Percentiles rank a stretch among this genome's conserved stretches.
phyloP scores from a whole-genome alignment of 2,797 vertebrate species.

The Podarcis siculus region DNA sequence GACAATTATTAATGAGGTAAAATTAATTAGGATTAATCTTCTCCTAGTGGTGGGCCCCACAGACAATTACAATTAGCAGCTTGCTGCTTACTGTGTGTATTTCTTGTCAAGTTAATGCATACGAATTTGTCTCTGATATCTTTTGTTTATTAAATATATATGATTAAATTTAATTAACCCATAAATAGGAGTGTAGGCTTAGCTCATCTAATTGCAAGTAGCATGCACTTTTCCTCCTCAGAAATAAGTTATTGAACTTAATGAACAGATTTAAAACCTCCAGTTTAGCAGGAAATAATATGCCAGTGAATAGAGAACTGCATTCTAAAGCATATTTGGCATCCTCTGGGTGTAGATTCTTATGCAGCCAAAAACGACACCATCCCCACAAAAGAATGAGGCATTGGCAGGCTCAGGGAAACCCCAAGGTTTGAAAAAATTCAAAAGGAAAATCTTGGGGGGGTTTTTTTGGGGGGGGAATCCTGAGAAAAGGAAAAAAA shows the following conservation, averaged over 20 bases:
- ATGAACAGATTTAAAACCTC: slow-evolving; percentile 17
- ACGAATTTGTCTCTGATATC: slow-evolving; percentile 24
- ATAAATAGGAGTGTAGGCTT: slow-evolving; percentile 1
- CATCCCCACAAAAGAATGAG: not conserved
- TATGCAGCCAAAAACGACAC: not conserved
- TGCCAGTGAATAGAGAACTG: not conserved
- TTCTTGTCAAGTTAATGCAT: slow-evolving; percentile 14
- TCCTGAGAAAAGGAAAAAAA: too few relatives aligned
- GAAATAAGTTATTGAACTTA: slow-evolving; percentile 13
- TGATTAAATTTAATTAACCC: slow-evolving; percentile 33
- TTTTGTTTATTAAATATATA: slow-evolving; percentile 43
- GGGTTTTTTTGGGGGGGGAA: too few relatives aligned
- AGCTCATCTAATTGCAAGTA: slow-evolving; percentile 13
- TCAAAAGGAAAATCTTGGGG: too few relatives aligned
- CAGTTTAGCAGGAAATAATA: not conserved
- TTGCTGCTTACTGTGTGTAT: slow-evolving; percentile 14
- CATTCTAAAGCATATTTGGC: not conserved
- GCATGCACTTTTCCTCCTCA: not conserved
- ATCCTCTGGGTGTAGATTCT: not conserved
- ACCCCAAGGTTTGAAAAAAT: not conserved
- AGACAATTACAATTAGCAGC: slow-evolving; percentile 36
- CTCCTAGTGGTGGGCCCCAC: slow-evolving; percentile 6
- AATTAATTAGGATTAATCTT: slow-evolving; percentile 44
- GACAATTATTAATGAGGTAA: slow-evolving; percentile 45
- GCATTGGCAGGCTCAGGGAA: not conserved